Base-by-base conservation (phyloP, 2,888 invertebrate genomes). In the Cheilosia scutellata region DNA sequence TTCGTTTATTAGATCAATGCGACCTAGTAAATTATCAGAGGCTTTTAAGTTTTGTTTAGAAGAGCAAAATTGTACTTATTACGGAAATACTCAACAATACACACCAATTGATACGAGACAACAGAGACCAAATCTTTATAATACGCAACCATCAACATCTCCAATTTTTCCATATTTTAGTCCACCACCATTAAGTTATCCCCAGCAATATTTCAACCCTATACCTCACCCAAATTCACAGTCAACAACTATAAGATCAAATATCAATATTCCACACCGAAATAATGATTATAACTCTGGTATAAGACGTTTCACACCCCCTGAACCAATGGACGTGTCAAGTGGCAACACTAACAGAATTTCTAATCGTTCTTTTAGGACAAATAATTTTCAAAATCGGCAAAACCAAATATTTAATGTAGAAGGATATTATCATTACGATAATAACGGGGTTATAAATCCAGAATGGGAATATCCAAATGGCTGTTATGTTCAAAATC, bases 1-100 rank as follows among this genome's bases (percentile, higher is more conserved):
- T 2, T 77, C 87, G 7, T 87, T 87, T 29, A 75, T 89, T 25
- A 82, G 88, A 20, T 78, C 88, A 11, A 88, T 88, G 88, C 70
- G 82, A 71, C 88, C 87, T 9, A 74, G n/a, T 33, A 58, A 82
- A 6, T 27, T 89, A 5, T 53, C 82, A 2, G 77, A 86, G 58
- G 87, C 87, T 9, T 63, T 87, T 0, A 82, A 70, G 53, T 84
- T 47, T 27, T 88, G 83, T 60, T 62, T 87, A 13, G 44, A 66
- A 33, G 86, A 88, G 66, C 87, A 87, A 60, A 87, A 87, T 62
- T 58, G 72, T 29, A 63, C 57, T 16, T 87, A 87, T 49, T 58
- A 42, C 29, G 31, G 27, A 42, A 68, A 44, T 40, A 37, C 29
- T 13, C 37, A 60, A 13, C 5, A 49, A 29, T 9, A 13, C n/a